Conservation (phyloP, 2,888 invertebrate genomes). For the Agriopis marginaria region DNA sequence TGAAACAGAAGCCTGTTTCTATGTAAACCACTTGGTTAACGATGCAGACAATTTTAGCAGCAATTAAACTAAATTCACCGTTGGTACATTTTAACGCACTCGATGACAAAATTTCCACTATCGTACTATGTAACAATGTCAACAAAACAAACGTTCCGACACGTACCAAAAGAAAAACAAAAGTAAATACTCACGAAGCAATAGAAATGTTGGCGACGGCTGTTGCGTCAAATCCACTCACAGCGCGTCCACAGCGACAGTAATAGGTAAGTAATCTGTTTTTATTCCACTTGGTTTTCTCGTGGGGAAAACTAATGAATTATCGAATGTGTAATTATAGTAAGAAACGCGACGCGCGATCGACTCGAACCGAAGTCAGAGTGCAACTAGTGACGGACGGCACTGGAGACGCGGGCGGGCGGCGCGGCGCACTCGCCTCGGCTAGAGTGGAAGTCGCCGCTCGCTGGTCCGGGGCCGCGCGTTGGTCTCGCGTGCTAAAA, state of each 20-base stretch:
- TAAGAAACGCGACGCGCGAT: conserved; percentile 35
- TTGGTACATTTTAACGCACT: conserved; percentile 25
- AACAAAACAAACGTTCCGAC: conserved; percentile 64
- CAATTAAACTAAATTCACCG: conserved; percentile 17
- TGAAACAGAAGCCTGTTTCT: conserved; percentile 11
- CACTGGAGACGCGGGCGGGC: not conserved
- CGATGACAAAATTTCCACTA: conserved; percentile 53
- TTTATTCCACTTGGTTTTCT: conserved; percentile 81
- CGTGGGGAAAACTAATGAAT: conserved; percentile 76
- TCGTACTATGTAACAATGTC: conserved; percentile 62
- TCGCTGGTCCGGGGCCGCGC: not conserved
- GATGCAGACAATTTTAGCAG: conserved; percentile 28
- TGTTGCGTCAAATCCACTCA: conserved; percentile 63
- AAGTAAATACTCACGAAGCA: conserved; percentile 62
- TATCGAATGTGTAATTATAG: conserved; percentile 51
- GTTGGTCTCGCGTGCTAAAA: conserved; percentile 44
- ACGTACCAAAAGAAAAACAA: conserved; percentile 51
- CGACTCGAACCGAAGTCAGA: conserved; percentile 21
- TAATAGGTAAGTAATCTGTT: conserved; percentile 43
- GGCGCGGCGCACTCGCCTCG: not conserved
- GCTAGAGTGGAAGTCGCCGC: conserved; percentile 14
- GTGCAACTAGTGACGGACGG: conserved; percentile 32
- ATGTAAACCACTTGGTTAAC: conserved; percentile 21
- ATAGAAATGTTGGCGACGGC: conserved; percentile 42
- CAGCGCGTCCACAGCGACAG: conserved; percentile 57